Conservation (phyloP, 2,888 invertebrate genomes). For the Bugula neritina region DNA sequence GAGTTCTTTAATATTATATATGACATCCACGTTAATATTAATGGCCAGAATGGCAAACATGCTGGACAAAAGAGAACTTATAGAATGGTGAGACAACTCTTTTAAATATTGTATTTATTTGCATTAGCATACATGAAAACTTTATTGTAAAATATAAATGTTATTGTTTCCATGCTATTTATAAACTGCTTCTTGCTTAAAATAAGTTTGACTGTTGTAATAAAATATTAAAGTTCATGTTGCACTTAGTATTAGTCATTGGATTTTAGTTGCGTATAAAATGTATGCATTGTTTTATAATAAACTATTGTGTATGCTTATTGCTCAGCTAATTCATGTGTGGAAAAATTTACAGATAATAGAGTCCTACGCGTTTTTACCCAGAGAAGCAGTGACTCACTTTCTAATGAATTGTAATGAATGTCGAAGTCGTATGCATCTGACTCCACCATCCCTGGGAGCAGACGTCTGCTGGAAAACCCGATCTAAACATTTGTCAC, state of each 20-base stretch:
- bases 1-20: constrained; percentile 95
- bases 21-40: constrained; percentile 86
- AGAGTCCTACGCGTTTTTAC: constrained; percentile 89
- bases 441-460: not conserved
- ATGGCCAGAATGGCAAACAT: constrained; percentile 81
- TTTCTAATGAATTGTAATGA: constrained; percentile 22
- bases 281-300: too few relatives aligned
- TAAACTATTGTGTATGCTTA: too few relatives aligned
- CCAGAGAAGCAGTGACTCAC: constrained; percentile 63
- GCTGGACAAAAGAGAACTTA: constrained; percentile 96
- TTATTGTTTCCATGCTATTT: too few relatives aligned
- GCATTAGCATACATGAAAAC: not conserved
- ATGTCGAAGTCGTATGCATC: constrained; percentile 14
- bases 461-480: not conserved
- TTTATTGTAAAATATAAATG: too few relatives aligned
- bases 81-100: constrained; percentile 70
- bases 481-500: not conserved
- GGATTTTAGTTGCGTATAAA: too few relatives aligned
- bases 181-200: too few relatives aligned
- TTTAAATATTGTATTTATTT: not conserved
- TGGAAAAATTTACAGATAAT: constrained; percentile 87
- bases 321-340: too few relatives aligned
- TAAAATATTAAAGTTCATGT: too few relatives aligned
- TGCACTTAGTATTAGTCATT: too few relatives aligned
- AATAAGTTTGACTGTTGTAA: too few relatives aligned